Evolutionary conservation across 53 echinoderm and acorn worm species (phyloP).

Genomic region (Echinometra lucunter): DNA sequence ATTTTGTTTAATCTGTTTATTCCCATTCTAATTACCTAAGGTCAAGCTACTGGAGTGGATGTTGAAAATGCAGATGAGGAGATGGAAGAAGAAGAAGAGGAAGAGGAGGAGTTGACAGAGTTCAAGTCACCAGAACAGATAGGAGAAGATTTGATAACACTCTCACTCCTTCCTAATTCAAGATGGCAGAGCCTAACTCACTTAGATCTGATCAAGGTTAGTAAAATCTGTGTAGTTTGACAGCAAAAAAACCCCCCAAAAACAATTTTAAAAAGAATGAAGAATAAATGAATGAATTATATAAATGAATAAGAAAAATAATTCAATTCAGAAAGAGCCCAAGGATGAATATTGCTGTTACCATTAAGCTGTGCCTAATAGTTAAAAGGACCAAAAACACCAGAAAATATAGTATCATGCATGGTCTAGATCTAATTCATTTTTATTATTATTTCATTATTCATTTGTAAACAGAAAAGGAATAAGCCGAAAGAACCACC

Average conservation of each 20-base stretch:
- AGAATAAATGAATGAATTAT: too few relatives aligned
- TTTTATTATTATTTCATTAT: neutral
- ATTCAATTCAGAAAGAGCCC: too few relatives aligned
- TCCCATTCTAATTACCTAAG: neutral
- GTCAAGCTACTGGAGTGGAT: neutral
- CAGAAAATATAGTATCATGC: too few relatives aligned
- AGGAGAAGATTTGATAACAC: conserved; percentile 89
- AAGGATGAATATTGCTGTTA: too few relatives aligned
- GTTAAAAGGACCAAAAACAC: too few relatives aligned
- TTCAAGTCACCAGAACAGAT: conserved; percentile 96
- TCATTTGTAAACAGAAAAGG: conserved; percentile 77
- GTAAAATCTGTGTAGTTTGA: too few relatives aligned
- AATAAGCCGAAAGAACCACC: conserved; percentile 95
- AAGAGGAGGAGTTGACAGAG: conserved; percentile 68
- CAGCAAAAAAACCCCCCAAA: too few relatives aligned
- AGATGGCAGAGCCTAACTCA: conserved; percentile 97
- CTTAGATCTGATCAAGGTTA: conserved; percentile 94
- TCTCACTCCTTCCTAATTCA: conserved; percentile 95
- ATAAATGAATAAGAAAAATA: too few relatives aligned
- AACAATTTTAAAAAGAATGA: too few relatives aligned
- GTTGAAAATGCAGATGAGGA: conserved; percentile 30
- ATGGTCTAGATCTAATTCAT: too few relatives aligned
- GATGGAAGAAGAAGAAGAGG: conserved; percentile 54
- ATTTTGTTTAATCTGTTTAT: neutral
- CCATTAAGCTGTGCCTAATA: too few relatives aligned